A percentile compares a stretch with the other conserved stretches of the same genome.
Conservation (phyloP, 2,797 vertebrate genomes). For the Helarctos malayanus region DNA sequence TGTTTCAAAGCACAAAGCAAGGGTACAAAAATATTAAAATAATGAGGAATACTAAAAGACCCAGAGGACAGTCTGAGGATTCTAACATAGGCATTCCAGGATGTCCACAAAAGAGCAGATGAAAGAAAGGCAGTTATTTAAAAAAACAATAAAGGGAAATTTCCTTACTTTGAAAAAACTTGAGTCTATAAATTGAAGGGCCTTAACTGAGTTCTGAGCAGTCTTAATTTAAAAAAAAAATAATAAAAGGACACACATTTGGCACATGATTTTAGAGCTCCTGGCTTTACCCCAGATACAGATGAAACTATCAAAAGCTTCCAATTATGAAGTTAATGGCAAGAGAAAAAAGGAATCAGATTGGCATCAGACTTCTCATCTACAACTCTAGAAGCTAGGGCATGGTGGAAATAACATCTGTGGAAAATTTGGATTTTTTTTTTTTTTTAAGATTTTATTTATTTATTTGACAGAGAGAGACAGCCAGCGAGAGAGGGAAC, state of each 20-base stretch:
- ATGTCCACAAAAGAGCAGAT: background rate
- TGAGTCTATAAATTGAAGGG: background rate
- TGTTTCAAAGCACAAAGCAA: background rate
- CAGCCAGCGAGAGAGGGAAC: too few species aligned
- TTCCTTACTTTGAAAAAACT: constrained; percentile 49
- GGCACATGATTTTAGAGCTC: background rate
- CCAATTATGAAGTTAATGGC: background rate
- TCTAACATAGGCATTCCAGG: background rate
- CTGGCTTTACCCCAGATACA: background rate
- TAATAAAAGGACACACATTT: background rate
- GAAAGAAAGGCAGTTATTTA: constrained; percentile 5
- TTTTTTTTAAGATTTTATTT: too few species aligned
- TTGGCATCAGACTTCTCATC: background rate
- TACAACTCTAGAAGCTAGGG: background rate
- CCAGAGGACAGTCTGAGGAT: background rate
- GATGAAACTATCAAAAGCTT: background rate
- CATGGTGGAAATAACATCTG: background rate
- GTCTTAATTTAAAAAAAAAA: background rate
- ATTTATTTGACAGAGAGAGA: too few species aligned
- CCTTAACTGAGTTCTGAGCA: background rate
- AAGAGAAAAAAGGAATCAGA: background rate
- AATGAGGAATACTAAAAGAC: background rate
- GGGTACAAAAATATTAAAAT: background rate
- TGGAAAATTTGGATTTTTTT: background rate
- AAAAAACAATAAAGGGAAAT: background rate